Percentiles rank a stretch among this genome's conserved stretches.
phyloP scores from a whole-genome alignment of 1,140 invertebrate genomes.

The Pachypsylla venusta region DNA sequence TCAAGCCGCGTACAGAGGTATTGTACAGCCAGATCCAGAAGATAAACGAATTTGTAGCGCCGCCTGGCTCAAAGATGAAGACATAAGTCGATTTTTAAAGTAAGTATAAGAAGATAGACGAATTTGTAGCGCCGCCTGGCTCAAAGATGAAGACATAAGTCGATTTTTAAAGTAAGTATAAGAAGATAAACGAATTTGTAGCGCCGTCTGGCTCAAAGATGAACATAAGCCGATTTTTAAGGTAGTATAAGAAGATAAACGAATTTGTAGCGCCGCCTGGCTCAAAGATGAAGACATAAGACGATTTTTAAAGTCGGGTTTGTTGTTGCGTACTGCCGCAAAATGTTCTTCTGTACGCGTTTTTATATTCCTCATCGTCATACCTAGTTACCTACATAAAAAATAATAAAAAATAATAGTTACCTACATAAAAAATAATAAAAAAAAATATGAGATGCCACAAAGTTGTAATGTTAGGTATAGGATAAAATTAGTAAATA shows the following conservation, averaged over 20 bases:
- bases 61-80: slow-evolving; percentile 85
- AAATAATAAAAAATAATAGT: no score
- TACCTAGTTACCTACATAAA: no score
- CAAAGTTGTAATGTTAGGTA: no score
- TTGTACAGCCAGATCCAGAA: slow-evolving; percentile 64
- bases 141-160: slow-evolving; percentile 88
- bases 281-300: slow-evolving; percentile 89
- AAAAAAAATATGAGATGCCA: no score
- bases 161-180: slow-evolving; percentile 57
- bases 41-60: slow-evolving; percentile 70
- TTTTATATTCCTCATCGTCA: no score
- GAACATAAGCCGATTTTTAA: no score
- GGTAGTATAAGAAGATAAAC: slow-evolving; percentile 64
- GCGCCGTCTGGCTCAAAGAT: slow-evolving; percentile 83
- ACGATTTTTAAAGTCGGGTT: slow-evolving; percentile 67
- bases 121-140: slow-evolving; percentile 77
- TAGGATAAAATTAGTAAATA: no score
- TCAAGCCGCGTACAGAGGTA: slow-evolving; percentile 53
- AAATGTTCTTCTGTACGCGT: no score
- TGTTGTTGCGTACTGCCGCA: no score
- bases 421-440: no score
- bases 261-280: slow-evolving; percentile 77
- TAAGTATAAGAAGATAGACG: slow-evolving; percentile 38
- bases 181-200: slow-evolving; percentile 65
- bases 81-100: slow-evolving; percentile 80